Percentiles rank a stretch among this genome's conserved stretches.
These are phyloP conservation scores for Drosophila jambulina DNA, from an alignment of 1,140 invertebrate genomes.

Conservation along the genomic window DNA sequence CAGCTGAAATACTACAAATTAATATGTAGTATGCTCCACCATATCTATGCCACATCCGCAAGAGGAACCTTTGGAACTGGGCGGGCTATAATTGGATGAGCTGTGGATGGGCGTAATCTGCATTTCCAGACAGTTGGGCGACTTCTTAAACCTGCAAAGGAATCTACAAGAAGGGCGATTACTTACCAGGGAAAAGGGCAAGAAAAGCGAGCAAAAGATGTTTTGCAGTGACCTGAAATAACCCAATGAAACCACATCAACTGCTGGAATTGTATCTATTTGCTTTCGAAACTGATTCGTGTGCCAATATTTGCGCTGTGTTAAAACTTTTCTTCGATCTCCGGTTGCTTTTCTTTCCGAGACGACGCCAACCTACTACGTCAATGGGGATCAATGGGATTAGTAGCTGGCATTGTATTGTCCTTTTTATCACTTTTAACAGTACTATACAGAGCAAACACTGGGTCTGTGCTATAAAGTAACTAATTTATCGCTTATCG, in stretches of 20 bases:
- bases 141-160: slow-evolving; percentile 18
- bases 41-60: slow-evolving; percentile 48
- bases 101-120: slow-evolving; percentile 37
- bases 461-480: neutral
- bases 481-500: slow-evolving; percentile 48
- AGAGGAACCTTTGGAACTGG: slow-evolving; percentile 29
- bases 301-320: slow-evolving; percentile 17
- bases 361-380: slow-evolving; percentile 35
- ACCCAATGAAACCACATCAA: slow-evolving; percentile 16
- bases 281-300: slow-evolving; percentile 25
- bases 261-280: slow-evolving; percentile 22
- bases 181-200: slow-evolving; percentile 3
- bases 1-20: neutral
- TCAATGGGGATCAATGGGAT: slow-evolving; percentile 48
- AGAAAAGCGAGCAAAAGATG: slow-evolving; percentile 9
- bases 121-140: slow-evolving; percentile 50
- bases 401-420: slow-evolving; percentile 24
- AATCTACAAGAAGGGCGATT: slow-evolving; percentile 20
- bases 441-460: slow-evolving; percentile 31
- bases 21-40: neutral
- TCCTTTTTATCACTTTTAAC: slow-evolving; percentile 45
- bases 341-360: slow-evolving; percentile 11
- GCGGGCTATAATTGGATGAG: slow-evolving; percentile 37
- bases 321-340: slow-evolving; percentile 34
- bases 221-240: slow-evolving; percentile 39